phyloP scores from a whole-genome alignment of 2,797 vertebrate species.

The Lacerta bilineata region DNA sequence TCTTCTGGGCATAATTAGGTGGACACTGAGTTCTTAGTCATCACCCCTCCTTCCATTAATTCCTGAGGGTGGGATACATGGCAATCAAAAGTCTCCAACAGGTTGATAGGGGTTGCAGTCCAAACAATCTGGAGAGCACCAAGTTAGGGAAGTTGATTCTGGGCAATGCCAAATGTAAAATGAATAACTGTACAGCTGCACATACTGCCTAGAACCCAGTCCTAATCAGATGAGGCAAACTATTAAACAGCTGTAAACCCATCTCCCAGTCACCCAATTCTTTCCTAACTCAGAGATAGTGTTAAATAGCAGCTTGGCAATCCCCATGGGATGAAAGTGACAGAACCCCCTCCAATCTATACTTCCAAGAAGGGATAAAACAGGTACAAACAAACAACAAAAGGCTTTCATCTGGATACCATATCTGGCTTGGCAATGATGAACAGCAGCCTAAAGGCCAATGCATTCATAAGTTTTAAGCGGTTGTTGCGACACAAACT shows the following conservation, averaged over 20 bases:
- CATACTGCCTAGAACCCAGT: too few relatives aligned
- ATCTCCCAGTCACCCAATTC: rapidly evolving
- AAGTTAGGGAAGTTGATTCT: not conserved
- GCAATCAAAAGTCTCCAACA: not conserved
- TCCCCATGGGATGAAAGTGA: constrained; percentile 81
- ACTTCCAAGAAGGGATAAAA: constrained; percentile 63
- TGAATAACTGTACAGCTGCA: not conserved
- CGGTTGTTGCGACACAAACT: constrained; percentile 76
- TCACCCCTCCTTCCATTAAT: too few relatives aligned
- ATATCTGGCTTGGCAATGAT: constrained; percentile 75
- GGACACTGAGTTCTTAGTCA: not conserved
- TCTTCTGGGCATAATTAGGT: not conserved
- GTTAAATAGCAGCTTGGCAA: constrained; percentile 84
- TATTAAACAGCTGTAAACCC: not conserved
- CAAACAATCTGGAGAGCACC: not conserved
- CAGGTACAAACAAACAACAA: constrained; percentile 70
- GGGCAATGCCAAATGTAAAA: not conserved
- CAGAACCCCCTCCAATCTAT: constrained; percentile 70
- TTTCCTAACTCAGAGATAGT: constrained; percentile 49
- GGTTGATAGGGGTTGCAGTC: not conserved
- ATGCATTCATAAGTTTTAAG: constrained; percentile 81
- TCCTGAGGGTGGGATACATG: not conserved
- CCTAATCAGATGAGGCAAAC: not conserved
- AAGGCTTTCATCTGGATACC: constrained; percentile 70
- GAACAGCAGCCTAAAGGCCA: constrained; percentile 81